Base-by-base conservation (phyloP, 2,888 invertebrate species). In the Liodrosophila aerea region DNA sequence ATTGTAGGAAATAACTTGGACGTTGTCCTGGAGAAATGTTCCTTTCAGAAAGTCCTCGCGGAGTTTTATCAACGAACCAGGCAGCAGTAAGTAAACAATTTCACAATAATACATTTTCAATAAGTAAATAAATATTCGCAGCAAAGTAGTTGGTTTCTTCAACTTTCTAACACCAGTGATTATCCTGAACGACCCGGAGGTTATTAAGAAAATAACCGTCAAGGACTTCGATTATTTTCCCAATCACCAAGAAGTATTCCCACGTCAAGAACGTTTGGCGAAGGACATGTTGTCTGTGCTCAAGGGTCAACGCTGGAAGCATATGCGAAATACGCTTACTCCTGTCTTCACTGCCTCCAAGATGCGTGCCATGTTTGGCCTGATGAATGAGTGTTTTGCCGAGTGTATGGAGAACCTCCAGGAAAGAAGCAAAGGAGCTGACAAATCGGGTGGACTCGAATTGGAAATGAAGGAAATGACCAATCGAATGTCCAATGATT, bases 271-370 rank as follows among this genome's bases (percentile, higher is more conserved):
- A 16, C 90, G 90, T 0, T 62, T 92, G 2, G 87, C 91, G 29
- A 88, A 87, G 1, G 76, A 75, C 16, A 74, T 76, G 72, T 54
- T 88, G 9, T 65, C 60, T 11, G 22, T 64, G 5, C 22, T 88
- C 56, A 64, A 62, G 3, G 87, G 82, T 49, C 73, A 87, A 36
- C 76, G 78, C 30, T 88, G 88, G 88, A 76, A 76, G 16, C 83
- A 89, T 5, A 90, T 91, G 90, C 70, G 91, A 30, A 72, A 86
- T 4, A 89, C 89, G 0, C 58, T 91, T 1, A 91, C 91, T 37
- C 92, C 92, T 1, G 90, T 90, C 0, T 92, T 92, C 71, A 91
- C 92, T 9, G 91, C 91, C 44, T 90, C 91, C 37, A 92, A 92
- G 83, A 91, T 92, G 64, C 88, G 90, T 4, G 88, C 90, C 54